Conservation (phyloP, 30 jellyfish, hydroid and myxozoan species). For the Morbakka virulenta region DNA sequence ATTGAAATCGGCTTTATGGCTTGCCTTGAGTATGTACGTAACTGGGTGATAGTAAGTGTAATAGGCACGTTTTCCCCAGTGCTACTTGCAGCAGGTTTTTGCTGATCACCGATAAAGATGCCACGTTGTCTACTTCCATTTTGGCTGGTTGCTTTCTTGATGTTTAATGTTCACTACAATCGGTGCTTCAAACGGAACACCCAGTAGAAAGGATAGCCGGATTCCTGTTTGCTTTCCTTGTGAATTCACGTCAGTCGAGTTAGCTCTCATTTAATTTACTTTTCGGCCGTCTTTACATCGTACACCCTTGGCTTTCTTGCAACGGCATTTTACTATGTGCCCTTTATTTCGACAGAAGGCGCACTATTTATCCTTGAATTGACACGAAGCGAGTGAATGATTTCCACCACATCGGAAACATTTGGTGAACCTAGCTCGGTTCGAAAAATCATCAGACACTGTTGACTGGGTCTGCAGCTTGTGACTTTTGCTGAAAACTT, state of each 20-base stretch:
- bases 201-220: no score
- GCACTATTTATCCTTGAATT: slow-evolving; percentile 16
- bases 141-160: not conserved
- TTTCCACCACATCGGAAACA: slow-evolving; percentile 30
- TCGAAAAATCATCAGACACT: no score
- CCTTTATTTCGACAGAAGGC: slow-evolving; percentile 5
- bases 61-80: no score
- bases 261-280: no score
- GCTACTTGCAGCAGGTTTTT: no score
- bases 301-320: slow-evolving; percentile 17
- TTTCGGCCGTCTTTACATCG: no score
- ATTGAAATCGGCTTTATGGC: slow-evolving; percentile 15
- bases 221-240: no score
- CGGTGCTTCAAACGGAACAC: slow-evolving; percentile 19
- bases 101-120: slow-evolving; percentile 25
- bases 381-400: slow-evolving; percentile 19
- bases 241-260: no score
- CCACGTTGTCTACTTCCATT: slow-evolving; percentile 38
- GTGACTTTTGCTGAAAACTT: slow-evolving; percentile 20
- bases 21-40: no score
- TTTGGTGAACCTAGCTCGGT: no score
- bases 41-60: no score
- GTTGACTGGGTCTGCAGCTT: no score
- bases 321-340: slow-evolving; percentile 5
- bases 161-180: slow-evolving; percentile 7